Conservation (phyloP, 1,140 invertebrate genomes). For the Reticulitermes speratus region DNA sequence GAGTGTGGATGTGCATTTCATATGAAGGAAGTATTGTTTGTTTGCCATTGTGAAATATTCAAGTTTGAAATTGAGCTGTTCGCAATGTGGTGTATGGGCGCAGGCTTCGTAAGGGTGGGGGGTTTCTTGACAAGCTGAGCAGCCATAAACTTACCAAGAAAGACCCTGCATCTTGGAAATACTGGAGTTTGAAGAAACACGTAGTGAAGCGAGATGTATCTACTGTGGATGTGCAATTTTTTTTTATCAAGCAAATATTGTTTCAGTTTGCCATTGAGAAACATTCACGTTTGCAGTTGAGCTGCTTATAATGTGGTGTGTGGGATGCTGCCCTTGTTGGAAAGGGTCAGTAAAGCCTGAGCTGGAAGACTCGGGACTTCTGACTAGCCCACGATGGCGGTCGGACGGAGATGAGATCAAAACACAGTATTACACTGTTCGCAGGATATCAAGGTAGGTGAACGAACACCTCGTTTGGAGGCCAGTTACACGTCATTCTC, state of each 20-base stretch:
- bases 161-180: too few species aligned
- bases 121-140: too few species aligned
- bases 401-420: neutral
- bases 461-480: too few species aligned
- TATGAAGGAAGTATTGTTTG: slow-evolving; percentile 10
- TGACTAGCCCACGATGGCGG: slow-evolving; percentile 10
- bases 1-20: too few species aligned
- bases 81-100: neutral
- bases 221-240: neutral
- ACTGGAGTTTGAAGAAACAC: too few species aligned
- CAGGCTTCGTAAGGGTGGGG: too few species aligned
- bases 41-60: neutral
- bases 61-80: neutral
- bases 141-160: too few species aligned
- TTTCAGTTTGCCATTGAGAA: slow-evolving; percentile 17
- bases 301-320: neutral
- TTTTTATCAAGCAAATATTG: slow-evolving; percentile 13
- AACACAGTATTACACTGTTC: slow-evolving; percentile 27
- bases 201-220: too few species aligned
- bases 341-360: neutral
- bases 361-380: slow-evolving; percentile 11
- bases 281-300: slow-evolving; percentile 9
- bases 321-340: slow-evolving; percentile 15
- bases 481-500: neutral
- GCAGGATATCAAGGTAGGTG: slow-evolving; percentile 27